Base-by-base conservation (phyloP, 1,140 invertebrate species). In the Drosophila hydei region DNA sequence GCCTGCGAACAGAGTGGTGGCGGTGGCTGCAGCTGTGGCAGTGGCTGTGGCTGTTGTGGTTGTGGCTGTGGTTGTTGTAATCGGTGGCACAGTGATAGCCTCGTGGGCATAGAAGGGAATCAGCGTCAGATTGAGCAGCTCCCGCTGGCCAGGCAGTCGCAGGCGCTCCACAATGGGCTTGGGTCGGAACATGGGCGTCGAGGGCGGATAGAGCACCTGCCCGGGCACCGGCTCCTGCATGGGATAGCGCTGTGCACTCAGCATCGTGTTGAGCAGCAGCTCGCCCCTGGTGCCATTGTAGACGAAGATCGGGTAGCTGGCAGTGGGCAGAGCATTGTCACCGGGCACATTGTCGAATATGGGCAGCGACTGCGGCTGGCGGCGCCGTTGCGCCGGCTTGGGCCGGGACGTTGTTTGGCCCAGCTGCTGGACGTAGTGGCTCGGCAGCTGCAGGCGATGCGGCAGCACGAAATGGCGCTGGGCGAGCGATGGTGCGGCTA, bases 81-180 rank as follows among this genome's bases (percentile, higher is more conserved):
- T 5, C n/a, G 63, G 30, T 0, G 52, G 45, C 9, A 65, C 25
- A 0, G 70, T 52, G n/a, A 91, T 88, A 0, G 89, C 89, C 43
- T 91, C 89, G 51, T 91, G 87, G 0, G 89, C 89, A 23, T 91
- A 91, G 47, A 91, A 91, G 1, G 89, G 89, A 38, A 91, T 91
- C 6, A 91, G 51, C 0, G 89, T 91, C 1, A 91, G 63, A 27
- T 91, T 91, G 0, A 88, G 56, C 27, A 77, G 42, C 51, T 77
- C 52, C 45, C 45, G 38, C 6, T 72, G 67, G 0, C 61, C 71
- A n/a, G 88, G 88, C 59, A 80, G 3, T 0, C 68, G 88, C 18
- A 90, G 79, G 0, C 73, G 77, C 43, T 90, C 75, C 27, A 90
- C 85, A 45, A 90, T 77, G 0, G 89, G 89, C 48, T 80, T 84